Evolutionary conservation across 2,113 vertebrate species (phyloP).

Genomic region (Oophaga pumilio): DNA sequence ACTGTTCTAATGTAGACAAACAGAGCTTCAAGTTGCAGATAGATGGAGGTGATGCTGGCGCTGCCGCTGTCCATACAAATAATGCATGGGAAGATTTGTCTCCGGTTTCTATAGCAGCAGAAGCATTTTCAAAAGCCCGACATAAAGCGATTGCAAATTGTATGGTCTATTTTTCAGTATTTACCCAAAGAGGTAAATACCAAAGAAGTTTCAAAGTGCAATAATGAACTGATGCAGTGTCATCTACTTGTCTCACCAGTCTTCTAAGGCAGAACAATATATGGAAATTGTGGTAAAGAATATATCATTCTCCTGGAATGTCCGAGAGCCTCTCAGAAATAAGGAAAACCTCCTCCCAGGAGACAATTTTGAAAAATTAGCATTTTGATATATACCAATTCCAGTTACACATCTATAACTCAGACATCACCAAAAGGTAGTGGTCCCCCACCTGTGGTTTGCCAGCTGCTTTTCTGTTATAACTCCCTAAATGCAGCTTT

Average conservation of each 20-base stretch:
- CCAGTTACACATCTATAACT: background rate
- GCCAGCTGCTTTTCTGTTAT: too few species aligned
- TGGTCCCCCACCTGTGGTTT: background rate
- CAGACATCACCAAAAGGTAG: background rate
- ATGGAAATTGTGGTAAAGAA: background rate
- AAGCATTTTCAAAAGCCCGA: constrained; percentile 21
- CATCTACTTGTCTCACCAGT: background rate
- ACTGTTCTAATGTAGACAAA: constrained; percentile 28
- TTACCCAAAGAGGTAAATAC: background rate
- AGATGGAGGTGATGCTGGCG: constrained; percentile 28
- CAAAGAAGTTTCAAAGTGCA: background rate
- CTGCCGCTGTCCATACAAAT: constrained; percentile 17
- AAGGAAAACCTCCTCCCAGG: too few species aligned
- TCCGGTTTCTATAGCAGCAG: constrained; percentile 51
- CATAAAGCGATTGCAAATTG: background rate
- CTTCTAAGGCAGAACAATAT: background rate
- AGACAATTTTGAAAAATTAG: too few species aligned
- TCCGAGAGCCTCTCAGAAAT: too few species aligned
- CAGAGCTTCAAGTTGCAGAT: constrained; percentile 11
- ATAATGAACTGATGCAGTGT: background rate
- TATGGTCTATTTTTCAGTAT: background rate
- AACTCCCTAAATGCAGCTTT: too few species aligned
- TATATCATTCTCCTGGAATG: too few species aligned
- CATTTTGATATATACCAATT: background rate
- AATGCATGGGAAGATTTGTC: constrained; percentile 34